Conservation (phyloP, 2,113 vertebrate genomes). For the Lethenteron reissneri region DNA sequence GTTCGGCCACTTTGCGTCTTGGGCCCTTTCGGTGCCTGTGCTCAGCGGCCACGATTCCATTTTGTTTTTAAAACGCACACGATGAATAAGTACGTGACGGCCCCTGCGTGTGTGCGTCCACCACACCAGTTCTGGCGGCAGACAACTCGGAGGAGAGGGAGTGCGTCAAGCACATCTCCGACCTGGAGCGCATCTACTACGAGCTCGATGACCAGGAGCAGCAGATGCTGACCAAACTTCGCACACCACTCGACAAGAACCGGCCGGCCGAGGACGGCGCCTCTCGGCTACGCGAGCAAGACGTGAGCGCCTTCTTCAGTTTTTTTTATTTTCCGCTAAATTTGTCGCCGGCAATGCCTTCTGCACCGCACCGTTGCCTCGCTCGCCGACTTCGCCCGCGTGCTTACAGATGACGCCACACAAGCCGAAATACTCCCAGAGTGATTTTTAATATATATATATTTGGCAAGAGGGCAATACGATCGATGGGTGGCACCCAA, state of each 20-base stretch:
- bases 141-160: constrained; percentile 29
- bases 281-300: constrained; percentile 53
- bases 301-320: constrained; percentile 22
- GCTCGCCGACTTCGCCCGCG: not conserved
- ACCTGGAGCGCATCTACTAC: constrained; percentile 51
- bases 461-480: not conserved
- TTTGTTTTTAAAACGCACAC: too few species aligned
- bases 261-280: constrained; percentile 56
- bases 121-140: not conserved
- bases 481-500: too few species aligned
- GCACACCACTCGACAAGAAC: constrained; percentile 62
- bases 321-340: not conserved
- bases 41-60: too few species aligned
- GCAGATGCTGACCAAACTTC: constrained; percentile 38
- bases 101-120: too few species aligned
- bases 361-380: too few species aligned
- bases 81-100: too few species aligned
- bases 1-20: too few species aligned
- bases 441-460: not conserved
- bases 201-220: constrained; percentile 76
- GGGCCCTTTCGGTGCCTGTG: too few species aligned
- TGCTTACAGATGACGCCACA: constrained; percentile 6
- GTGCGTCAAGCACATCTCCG: constrained; percentile 62
- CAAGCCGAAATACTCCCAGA: not conserved
- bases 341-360: not conserved